Conservation (phyloP, 2,888 invertebrate species). For the Parapristionchus giblindavisi region DNA sequence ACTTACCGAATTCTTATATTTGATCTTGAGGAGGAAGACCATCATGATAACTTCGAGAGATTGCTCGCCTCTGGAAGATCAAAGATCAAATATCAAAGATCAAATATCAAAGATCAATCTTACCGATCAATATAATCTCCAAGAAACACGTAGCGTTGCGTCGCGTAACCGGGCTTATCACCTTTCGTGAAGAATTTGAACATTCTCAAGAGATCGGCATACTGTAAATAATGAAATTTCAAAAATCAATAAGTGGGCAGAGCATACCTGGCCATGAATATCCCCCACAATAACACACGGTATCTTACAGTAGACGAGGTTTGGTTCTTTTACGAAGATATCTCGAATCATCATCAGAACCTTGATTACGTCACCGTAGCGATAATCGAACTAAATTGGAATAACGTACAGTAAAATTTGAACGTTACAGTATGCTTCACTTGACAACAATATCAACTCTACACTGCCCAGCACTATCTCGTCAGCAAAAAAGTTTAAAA, state of each 20-base stretch:
- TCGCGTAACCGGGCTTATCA: no score
- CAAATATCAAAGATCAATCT: not conserved
- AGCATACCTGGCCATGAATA: conserved; percentile 27
- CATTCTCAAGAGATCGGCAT: not conserved
- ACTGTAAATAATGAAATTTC: not conserved
- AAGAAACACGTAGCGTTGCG: no score
- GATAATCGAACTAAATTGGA: not conserved
- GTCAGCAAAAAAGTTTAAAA: no score
- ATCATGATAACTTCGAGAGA: conserved; percentile 11
- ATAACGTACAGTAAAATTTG: not conserved
- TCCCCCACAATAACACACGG: conserved; percentile 11
- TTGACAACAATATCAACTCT: not conserved
- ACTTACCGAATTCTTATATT: no score
- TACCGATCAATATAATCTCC: no score
- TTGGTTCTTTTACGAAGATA: not conserved
- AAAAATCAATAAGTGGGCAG: no score
- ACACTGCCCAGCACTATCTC: not conserved
- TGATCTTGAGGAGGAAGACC: conserved; percentile 9
- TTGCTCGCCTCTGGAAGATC: conserved; percentile 7
- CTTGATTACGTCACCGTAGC: not conserved
- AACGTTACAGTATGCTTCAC: no score
- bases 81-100: not conserved
- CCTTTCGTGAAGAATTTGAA: not conserved
- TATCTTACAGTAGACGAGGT: not conserved
- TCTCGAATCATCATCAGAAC: not conserved